A percentile compares a stretch with the other conserved stretches of the same genome.
These are phyloP conservation scores for Limnephilus lunatus DNA, from an alignment of 2,888 invertebrate species.

Conservation along the genomic window DNA sequence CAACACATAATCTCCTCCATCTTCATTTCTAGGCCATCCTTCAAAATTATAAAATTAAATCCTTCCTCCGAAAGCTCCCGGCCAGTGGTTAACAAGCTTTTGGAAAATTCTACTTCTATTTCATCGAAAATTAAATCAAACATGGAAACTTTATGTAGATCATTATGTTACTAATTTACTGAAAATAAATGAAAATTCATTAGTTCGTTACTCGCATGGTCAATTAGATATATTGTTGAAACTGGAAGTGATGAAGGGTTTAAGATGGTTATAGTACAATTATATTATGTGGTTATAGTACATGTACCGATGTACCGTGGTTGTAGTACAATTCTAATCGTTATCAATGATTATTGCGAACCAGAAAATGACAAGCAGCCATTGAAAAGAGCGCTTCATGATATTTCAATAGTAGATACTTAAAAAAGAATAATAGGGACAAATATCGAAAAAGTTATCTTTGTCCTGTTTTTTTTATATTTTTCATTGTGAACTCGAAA, in stretches of 20 bases:
- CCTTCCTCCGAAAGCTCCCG: not conserved
- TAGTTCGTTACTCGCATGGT: not conserved
- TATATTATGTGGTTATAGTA: no score
- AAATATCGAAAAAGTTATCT: not conserved
- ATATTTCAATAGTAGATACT: no score
- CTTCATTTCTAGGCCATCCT: constrained; percentile 22
- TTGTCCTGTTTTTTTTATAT: not conserved
- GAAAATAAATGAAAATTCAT: no score
- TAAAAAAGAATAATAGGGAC: not conserved
- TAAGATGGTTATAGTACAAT: no score
- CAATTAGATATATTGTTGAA: no score
- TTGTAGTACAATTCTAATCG: not conserved
- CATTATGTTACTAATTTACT: not conserved
- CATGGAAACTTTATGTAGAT: not conserved
- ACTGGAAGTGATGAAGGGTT: no score
- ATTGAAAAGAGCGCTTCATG: no score
- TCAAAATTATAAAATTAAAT: constrained; percentile 28
- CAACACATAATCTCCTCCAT: not conserved
- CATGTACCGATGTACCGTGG: no score
- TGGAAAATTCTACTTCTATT: not conserved
- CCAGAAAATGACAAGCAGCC: no score
- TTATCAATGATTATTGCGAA: not conserved
- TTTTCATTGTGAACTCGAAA: not conserved
- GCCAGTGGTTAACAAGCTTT: not conserved
- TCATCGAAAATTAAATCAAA: not conserved